Evolutionary conservation across 2,113 vertebrate species (phyloP).

Genomic region (Stigmatopora nigra): DNA sequence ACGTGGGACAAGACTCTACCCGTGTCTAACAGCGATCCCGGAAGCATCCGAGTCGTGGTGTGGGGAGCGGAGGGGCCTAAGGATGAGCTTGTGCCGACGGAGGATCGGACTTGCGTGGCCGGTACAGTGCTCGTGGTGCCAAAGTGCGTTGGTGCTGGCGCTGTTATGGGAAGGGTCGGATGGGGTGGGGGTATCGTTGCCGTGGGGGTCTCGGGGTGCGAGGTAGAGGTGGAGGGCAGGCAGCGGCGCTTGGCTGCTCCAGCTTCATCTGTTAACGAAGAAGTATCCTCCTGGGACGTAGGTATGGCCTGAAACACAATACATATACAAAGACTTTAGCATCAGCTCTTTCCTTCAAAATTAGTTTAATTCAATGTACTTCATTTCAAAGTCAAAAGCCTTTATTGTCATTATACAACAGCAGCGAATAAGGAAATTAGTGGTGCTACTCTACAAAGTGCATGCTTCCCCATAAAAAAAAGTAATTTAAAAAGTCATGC

Average conservation of each 20-base stretch:
- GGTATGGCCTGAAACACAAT: conserved; percentile 69
- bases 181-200: neutral
- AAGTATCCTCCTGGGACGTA: conserved; percentile 59
- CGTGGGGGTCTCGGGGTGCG: conserved; percentile 8
- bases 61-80: neutral
- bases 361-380: neutral
- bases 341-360: neutral
- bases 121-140: conserved; percentile 39
- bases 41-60: conserved; percentile 13
- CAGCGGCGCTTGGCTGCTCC: conserved; percentile 83
- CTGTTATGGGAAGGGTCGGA: neutral
- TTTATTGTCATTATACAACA: no score
- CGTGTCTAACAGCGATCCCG: conserved; percentile 48
- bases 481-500: no score
- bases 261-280: conserved; percentile 66
- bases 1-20: conserved; percentile 3
- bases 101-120: conserved; percentile 34
- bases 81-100: neutral
- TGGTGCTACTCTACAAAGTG: no score
- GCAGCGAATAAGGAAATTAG: no score
- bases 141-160: conserved; percentile 11
- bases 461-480: no score
- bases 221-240: conserved; percentile 55
- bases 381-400: no score
- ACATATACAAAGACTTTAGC: neutral